Percentiles rank a stretch among this genome's conserved stretches.
Evolutionary conservation across 2,797 vertebrate species (phyloP).

Genomic region (Melanotaenia parkinsoni): DNA sequence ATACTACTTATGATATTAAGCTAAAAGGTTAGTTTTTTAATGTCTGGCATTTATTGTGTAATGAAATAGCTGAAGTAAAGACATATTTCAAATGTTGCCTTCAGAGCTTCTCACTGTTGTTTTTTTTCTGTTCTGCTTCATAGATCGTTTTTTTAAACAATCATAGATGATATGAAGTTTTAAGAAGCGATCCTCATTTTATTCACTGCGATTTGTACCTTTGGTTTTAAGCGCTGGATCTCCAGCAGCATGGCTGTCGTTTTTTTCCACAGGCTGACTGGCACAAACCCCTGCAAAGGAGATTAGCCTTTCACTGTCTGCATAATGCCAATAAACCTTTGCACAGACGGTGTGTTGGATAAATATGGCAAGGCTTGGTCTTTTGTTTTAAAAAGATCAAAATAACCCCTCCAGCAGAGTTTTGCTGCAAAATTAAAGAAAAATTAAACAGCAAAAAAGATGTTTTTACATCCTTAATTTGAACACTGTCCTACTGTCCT

Average conservation of each 20-base stretch:
- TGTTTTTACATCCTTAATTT: neutral
- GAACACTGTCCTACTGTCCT: too few species aligned
- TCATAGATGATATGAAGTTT: neutral
- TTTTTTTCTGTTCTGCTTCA: too few species aligned
- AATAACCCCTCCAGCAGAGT: neutral
- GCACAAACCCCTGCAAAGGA: slow-evolving; percentile 32
- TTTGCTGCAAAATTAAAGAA: neutral
- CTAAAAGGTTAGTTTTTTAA: too few species aligned
- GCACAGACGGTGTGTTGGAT: neutral
- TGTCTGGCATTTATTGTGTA: too few species aligned
- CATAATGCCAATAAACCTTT: neutral
- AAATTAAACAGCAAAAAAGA: neutral
- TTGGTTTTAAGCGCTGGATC: slow-evolving; percentile 33
- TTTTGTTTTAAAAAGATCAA: neutral
- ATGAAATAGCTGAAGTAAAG: too few species aligned
- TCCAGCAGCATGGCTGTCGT: slow-evolving; percentile 2
- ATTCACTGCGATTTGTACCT: slow-evolving; percentile 36
- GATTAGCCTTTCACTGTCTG: neutral
- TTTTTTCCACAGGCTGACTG: slow-evolving; percentile 28
- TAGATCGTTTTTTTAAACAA: too few species aligned
- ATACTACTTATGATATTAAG: too few species aligned
- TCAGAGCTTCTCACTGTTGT: too few species aligned
- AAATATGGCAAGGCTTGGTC: neutral
- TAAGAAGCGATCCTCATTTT: too few species aligned
- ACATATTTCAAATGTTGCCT: too few species aligned